Evolutionary conservation across 2,113 vertebrate genomes (phyloP).

Genomic region (Ia io): DNA sequence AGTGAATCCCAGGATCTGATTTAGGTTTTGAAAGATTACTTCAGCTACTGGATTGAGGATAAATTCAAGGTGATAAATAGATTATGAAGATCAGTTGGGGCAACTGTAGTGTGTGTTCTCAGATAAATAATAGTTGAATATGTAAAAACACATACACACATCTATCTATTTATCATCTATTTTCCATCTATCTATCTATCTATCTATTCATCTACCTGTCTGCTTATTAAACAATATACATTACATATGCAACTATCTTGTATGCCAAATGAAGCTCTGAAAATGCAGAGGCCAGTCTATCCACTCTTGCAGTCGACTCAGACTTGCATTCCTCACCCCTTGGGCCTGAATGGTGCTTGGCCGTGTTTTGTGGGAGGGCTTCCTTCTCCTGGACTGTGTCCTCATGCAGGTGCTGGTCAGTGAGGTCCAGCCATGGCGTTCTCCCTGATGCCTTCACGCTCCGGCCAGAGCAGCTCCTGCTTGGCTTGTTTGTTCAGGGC

Average conservation of each 20-base stretch:
- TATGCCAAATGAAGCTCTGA: too few species aligned
- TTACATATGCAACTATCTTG: not conserved
- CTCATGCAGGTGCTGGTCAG: not conserved
- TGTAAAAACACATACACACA: not conserved
- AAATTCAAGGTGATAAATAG: not conserved
- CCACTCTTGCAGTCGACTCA: not conserved
- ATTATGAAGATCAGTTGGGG: too few species aligned
- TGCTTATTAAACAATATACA: not conserved
- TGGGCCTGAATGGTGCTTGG: not conserved
- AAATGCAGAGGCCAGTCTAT: not conserved
- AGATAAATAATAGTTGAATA: not conserved
- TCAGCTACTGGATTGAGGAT: not conserved
- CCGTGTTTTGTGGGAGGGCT: not conserved
- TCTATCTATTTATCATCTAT: not conserved
- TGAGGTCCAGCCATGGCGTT: not conserved
- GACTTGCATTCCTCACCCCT: not conserved
- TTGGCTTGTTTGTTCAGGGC: not conserved
- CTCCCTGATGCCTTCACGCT: not conserved
- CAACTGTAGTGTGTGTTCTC: not conserved
- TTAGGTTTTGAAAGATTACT: not conserved
- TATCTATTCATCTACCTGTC: not conserved
- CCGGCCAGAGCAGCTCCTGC: fast-evolving
- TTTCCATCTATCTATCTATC: not conserved
- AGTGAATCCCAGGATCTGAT: not conserved
- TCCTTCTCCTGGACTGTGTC: not conserved